These are phyloP conservation scores for Eupeodes corollae DNA, from an alignment of 1,140 invertebrate genomes.

Conservation along the genomic window DNA sequence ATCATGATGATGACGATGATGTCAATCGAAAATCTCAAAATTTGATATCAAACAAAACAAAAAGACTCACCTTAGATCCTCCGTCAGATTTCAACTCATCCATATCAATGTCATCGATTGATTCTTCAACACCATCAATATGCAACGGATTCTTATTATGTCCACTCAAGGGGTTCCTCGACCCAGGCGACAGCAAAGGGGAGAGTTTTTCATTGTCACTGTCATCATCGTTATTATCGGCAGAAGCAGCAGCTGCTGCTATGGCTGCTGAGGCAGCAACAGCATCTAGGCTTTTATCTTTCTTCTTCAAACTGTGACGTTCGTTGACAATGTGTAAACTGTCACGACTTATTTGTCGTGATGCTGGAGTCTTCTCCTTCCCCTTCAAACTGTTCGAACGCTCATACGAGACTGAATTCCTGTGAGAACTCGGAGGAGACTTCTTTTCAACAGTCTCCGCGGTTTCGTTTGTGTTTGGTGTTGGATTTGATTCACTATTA, in stretches of 20 bases:
- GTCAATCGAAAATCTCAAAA: too few relatives aligned
- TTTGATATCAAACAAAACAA: too few relatives aligned
- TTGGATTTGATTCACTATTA: constrained; percentile 1
- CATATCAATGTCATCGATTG: constrained; percentile 46
- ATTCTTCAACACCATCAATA: constrained; percentile 40
- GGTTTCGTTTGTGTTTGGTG: not conserved
- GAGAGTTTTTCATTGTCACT: constrained; percentile 71
- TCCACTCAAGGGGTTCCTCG: constrained; percentile 8
- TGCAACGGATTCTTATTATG: constrained; percentile 16
- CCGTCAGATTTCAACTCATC: constrained; percentile 5
- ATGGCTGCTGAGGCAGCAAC: constrained; percentile 6
- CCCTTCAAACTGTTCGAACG: not conserved
- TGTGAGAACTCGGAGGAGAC: not conserved
- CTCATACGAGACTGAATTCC: too few relatives aligned
- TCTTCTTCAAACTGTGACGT: constrained; percentile 17
- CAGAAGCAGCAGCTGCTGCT: constrained; percentile 1
- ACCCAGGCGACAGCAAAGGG: constrained; percentile 52
- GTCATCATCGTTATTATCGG: constrained; percentile 53
- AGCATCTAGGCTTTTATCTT: constrained; percentile 5
- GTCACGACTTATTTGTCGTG: constrained; percentile 8
- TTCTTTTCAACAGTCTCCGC: not conserved
- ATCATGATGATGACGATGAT: too few relatives aligned
- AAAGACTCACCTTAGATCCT: too few relatives aligned
- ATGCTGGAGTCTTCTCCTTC: not conserved
- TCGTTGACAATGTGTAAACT: constrained; percentile 32